Evolutionary conservation across 2,113 vertebrate genomes (phyloP).

Genomic region (Hirundichthys speculiger): DNA sequence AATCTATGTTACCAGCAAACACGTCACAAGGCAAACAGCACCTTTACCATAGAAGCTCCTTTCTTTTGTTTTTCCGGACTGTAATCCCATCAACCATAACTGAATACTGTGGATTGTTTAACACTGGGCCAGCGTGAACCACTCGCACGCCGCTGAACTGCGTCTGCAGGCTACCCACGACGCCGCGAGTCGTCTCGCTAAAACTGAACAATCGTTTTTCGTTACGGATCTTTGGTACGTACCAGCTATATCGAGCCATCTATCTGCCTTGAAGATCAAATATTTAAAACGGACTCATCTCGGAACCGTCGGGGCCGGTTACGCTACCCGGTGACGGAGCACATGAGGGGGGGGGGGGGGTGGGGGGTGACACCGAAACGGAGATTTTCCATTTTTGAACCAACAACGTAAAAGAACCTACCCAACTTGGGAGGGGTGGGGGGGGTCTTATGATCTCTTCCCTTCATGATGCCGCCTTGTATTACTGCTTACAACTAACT

Average conservation of each 20-base stretch:
- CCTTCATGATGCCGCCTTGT: constrained; percentile 52
- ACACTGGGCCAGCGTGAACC: constrained; percentile 59
- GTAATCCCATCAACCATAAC: constrained; percentile 25
- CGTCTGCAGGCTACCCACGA: constrained; percentile 48
- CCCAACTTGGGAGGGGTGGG: constrained; percentile 33
- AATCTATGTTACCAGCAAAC: constrained; percentile 41
- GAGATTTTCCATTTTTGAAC: constrained; percentile 56
- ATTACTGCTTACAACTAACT: constrained; percentile 50
- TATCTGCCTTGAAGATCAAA: constrained; percentile 50
- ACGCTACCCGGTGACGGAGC: constrained; percentile 37
- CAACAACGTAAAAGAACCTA: constrained; percentile 35
- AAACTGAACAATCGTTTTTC: constrained; percentile 70
- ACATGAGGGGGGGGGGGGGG: constrained; percentile 20
- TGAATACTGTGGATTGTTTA: constrained; percentile 47
- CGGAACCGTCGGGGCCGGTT: constrained; percentile 15
- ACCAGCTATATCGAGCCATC: constrained; percentile 63
- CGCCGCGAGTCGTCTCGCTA: constrained; percentile 42
- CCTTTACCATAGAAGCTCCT: constrained; percentile 47
- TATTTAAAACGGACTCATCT: constrained; percentile 40
- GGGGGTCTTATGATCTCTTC: constrained; percentile 55
- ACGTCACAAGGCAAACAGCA: constrained; percentile 72
- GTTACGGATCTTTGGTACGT: constrained; percentile 80
- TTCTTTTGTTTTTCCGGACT: neutral
- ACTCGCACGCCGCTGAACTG: constrained; percentile 40
- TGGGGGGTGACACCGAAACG: constrained; percentile 16